Evolutionary conservation across 2,797 vertebrate species (phyloP).

Genomic region (Poecile montanus): DNA sequence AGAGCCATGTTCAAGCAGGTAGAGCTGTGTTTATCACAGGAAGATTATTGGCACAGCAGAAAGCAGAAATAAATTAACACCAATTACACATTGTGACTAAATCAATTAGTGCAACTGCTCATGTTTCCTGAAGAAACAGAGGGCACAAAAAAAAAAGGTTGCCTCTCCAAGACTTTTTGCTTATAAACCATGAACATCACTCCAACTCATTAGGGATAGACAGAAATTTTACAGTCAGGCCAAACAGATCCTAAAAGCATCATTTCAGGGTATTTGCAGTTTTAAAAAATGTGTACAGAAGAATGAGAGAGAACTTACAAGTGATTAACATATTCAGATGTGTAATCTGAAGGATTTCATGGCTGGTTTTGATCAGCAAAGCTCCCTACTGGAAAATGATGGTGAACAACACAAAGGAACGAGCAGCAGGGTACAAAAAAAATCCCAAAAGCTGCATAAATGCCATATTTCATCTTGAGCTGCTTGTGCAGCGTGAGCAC

Average conservation of each 20-base stretch:
- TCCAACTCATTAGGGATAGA: background rate
- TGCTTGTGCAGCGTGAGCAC: background rate
- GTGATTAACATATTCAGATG: background rate
- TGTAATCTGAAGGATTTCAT: background rate
- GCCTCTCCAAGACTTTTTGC: background rate
- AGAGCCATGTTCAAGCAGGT: background rate
- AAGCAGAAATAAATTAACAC: background rate
- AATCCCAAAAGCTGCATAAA: background rate
- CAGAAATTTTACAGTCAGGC: background rate
- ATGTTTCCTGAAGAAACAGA: background rate
- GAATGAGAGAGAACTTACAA: background rate
- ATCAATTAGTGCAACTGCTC: background rate
- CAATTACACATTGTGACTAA: background rate
- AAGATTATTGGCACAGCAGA: background rate
- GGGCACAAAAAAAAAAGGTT: background rate
- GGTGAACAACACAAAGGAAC: conserved; percentile 2
- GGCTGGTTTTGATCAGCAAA: conserved; percentile 19
- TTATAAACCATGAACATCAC: background rate
- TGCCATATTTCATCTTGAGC: background rate
- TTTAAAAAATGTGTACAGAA: background rate
- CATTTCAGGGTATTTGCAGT: background rate
- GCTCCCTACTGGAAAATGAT: conserved; percentile 19
- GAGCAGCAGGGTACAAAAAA: conserved; percentile 9
- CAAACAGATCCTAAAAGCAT: background rate
- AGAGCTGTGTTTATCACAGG: background rate